Conservation (phyloP, 2,888 invertebrate genomes). For the Cerastis rubricosa region DNA sequence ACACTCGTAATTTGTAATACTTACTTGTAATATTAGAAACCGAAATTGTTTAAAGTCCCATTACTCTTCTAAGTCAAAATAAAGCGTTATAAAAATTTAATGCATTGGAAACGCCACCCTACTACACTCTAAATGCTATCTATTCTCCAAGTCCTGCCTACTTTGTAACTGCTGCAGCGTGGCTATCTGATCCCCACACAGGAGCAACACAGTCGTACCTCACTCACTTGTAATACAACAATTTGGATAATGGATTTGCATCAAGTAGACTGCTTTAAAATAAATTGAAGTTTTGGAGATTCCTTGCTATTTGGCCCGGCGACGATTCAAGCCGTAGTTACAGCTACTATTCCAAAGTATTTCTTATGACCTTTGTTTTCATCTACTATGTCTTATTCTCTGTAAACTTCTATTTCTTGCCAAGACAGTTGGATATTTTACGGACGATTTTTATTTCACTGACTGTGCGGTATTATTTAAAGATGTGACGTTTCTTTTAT, state of each 20-base stretch:
- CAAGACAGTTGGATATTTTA: conserved; percentile 74
- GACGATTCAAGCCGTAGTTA: conserved; percentile 62
- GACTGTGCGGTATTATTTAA: conserved; percentile 73
- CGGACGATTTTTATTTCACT: conserved; percentile 79
- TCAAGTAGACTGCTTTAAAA: conserved; percentile 78
- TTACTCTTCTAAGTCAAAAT: background rate
- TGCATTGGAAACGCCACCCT: conserved; percentile 24
- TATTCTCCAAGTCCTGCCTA: conserved; percentile 21
- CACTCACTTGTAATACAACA: conserved; percentile 33
- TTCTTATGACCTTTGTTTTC: conserved; percentile 68
- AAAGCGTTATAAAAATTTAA: background rate
- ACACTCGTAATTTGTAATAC: background rate
- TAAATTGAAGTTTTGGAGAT: conserved; percentile 75
- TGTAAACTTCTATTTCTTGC: conserved; percentile 77
- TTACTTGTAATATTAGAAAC: background rate
- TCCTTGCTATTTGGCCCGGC: conserved; percentile 75
- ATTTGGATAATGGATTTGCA: conserved; percentile 60
- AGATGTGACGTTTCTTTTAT: conserved; percentile 73
- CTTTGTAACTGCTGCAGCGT: conserved; percentile 14
- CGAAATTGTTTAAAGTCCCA: background rate
- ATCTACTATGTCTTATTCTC: conserved; percentile 68
- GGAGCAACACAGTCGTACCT: conserved; percentile 26
- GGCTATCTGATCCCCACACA: conserved; percentile 44
- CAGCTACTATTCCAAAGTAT: conserved; percentile 68
- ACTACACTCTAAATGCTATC: conserved; percentile 37